A percentile compares a stretch with the other conserved stretches of the same genome.
phyloP scores from a whole-genome alignment of 2,888 invertebrate genomes.

The Drosophila seclusa region DNA sequence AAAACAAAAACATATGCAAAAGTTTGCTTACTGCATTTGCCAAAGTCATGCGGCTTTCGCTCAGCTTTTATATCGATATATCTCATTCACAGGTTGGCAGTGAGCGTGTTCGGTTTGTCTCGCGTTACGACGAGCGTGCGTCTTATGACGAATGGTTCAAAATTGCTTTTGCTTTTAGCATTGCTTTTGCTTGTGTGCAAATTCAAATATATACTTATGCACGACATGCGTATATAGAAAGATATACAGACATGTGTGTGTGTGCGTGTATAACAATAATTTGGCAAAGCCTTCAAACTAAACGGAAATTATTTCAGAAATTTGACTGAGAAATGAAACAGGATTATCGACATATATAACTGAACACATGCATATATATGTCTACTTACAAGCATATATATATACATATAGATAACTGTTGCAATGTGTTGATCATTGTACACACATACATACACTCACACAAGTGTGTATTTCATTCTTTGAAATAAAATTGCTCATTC shows the following conservation, averaged over 20 bases:
- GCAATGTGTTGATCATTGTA: neutral
- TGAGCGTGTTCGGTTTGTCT: slow-evolving; percentile 43
- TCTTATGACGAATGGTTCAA: slow-evolving; percentile 32
- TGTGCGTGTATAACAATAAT: slow-evolving; percentile 1
- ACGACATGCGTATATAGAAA: slow-evolving; percentile 4
- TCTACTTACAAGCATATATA: neutral
- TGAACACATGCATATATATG: neutral
- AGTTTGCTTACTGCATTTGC: slow-evolving; percentile 37
- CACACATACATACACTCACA: neutral
- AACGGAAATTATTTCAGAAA: slow-evolving; percentile 1
- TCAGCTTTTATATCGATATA: slow-evolving; percentile 37
- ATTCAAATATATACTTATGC: slow-evolving; percentile 7
- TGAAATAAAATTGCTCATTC: neutral
- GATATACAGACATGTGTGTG: neutral
- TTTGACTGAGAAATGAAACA: neutral
- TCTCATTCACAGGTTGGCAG: slow-evolving; percentile 50
- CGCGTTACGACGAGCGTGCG: slow-evolving; percentile 10
- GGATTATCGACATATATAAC: neutral
- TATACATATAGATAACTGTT: neutral
- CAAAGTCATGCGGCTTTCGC: slow-evolving; percentile 13
- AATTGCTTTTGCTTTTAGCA: slow-evolving; percentile 18
- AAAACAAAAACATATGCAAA: slow-evolving; percentile 29
- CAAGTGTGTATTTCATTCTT: neutral
- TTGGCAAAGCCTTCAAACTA: slow-evolving; percentile 3
- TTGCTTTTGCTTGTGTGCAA: slow-evolving; percentile 12